A percentile compares a stretch with the other conserved stretches of the same genome.
Conservation (phyloP, 2,797 vertebrate species). For the Alcedo quadribrachys region DNA sequence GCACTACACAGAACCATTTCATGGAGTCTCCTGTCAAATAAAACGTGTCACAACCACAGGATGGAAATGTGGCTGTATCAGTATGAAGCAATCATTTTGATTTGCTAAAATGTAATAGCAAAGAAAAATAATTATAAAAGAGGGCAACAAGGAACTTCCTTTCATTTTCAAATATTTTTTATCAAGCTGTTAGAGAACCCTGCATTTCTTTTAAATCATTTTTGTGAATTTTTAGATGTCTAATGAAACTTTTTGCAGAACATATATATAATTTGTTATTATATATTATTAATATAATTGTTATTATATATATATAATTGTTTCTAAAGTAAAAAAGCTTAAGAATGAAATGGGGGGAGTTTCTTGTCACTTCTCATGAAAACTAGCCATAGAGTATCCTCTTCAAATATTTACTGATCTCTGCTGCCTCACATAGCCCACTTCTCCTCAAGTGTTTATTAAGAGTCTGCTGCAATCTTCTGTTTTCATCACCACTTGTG, state of each 20-base stretch:
- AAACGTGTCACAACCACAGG: not conserved
- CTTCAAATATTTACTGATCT: not conserved
- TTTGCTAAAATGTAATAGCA: not conserved
- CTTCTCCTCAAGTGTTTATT: not conserved
- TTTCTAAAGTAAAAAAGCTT: not conserved
- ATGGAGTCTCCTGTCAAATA: not conserved
- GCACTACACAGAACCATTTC: not conserved
- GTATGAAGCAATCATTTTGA: not conserved
- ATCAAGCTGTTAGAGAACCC: not conserved
- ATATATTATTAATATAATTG: too few species aligned
- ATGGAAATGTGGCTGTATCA: not conserved
- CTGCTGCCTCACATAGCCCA: not conserved
- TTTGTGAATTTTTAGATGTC: not conserved
- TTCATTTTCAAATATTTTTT: not conserved
- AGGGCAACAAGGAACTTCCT: not conserved
- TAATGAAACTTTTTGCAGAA: not conserved
- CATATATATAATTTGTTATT: too few species aligned
- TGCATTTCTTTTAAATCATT: not conserved
- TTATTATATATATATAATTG: too few species aligned
- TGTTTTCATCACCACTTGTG: not conserved
- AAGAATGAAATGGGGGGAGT: not conserved
- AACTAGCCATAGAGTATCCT: not conserved
- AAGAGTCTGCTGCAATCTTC: not conserved
- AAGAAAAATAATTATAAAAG: not conserved
- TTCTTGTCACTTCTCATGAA: not conserved